phyloP scores from a whole-genome alignment of 1,140 invertebrate genomes.

The Mesaphorura yosii region DNA sequence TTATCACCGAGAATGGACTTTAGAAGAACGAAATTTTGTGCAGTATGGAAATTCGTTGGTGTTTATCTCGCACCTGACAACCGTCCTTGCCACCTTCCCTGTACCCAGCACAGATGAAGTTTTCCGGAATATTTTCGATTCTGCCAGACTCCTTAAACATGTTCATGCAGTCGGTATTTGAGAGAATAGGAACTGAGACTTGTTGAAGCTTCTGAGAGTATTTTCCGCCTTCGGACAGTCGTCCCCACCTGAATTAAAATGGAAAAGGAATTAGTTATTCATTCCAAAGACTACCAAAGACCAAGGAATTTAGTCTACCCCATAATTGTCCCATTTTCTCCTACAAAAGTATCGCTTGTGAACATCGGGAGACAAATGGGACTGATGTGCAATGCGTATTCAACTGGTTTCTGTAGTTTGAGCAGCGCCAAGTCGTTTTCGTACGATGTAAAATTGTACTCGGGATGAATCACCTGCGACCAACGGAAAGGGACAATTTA shows the following conservation, averaged over 20 bases:
- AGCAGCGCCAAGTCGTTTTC: conserved; percentile 85
- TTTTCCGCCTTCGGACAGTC: conserved; percentile 69
- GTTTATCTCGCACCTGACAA: conserved; percentile 45
- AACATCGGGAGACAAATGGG: conserved; percentile 75
- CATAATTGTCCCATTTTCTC: conserved; percentile 61
- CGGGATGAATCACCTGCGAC: conserved; percentile 62
- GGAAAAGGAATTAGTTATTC: too few species aligned
- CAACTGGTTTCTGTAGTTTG: conserved; percentile 60
- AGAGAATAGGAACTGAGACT: conserved; percentile 84
- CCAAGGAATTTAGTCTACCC: too few species aligned
- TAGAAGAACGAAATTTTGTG: conserved; percentile 41
- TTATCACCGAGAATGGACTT: too few species aligned
- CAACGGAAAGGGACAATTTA: too few species aligned
- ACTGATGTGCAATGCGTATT: conserved; percentile 58
- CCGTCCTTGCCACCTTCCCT: conserved; percentile 3
- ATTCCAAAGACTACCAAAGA: too few species aligned
- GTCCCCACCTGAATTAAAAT: too few species aligned
- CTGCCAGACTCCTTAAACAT: conserved; percentile 82
- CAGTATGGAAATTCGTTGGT: conserved; percentile 34
- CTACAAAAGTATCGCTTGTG: conserved; percentile 65
- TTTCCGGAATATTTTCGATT: conserved; percentile 82
- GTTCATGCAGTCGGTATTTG: conserved; percentile 78
- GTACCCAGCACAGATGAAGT: conserved; percentile 67
- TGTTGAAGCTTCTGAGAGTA: conserved; percentile 73
- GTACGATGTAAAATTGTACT: conserved; percentile 89